phyloP scores from a whole-genome alignment of 1,140 invertebrate genomes.

The Musca vetustissima region DNA sequence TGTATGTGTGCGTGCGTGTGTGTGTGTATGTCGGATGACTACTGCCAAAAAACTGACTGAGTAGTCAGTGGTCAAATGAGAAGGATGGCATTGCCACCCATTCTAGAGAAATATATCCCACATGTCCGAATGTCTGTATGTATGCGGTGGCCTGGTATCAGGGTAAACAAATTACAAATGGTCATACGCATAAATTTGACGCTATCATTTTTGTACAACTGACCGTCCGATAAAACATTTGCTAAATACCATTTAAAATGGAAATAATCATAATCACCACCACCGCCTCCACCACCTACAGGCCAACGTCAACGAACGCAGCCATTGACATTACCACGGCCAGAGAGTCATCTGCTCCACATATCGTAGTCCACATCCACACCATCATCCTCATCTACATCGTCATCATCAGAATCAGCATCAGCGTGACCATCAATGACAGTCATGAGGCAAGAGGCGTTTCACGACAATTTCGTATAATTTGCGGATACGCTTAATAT shows the following conservation, averaged over 20 bases:
- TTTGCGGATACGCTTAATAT: conserved; percentile 22
- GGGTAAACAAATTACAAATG: too few species aligned
- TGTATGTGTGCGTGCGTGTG: too few species aligned
- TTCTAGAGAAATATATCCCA: too few species aligned
- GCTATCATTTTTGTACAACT: conserved; percentile 1
- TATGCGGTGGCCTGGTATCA: too few species aligned
- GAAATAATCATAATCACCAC: conserved; percentile 1
- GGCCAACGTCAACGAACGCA: not conserved
- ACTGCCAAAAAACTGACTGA: too few species aligned
- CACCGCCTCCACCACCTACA: not conserved
- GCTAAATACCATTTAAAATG: conserved; percentile 21
- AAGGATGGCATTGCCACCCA: too few species aligned
- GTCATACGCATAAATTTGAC: too few species aligned
- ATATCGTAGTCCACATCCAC: too few species aligned
- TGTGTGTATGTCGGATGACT: too few species aligned
- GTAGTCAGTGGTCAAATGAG: too few species aligned
- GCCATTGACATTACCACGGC: not conserved
- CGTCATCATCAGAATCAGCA: not conserved
- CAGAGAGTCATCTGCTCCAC: not conserved
- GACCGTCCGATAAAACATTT: conserved; percentile 19
- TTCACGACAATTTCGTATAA: conserved; percentile 13
- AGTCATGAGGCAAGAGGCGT: not conserved
- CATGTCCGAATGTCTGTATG: too few species aligned
- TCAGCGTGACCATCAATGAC: not conserved
- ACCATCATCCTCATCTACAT: too few species aligned